Evolutionary conservation across 2,797 vertebrate genomes (phyloP).

Genomic region (Peromyscus attwateri): DNA sequence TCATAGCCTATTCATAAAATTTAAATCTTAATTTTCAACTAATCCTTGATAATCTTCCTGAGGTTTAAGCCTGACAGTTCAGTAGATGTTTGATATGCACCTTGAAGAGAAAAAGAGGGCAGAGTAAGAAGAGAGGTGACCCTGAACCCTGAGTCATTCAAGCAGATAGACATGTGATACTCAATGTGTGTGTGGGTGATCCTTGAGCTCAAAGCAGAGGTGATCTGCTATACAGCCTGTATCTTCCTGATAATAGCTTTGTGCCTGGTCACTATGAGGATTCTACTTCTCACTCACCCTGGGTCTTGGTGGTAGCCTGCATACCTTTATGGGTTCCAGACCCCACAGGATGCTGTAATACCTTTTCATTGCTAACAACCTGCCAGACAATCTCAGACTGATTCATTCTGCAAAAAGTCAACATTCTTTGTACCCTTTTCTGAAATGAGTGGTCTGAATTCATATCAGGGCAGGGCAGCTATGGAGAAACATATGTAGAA

Average conservation of each 20-base stretch:
- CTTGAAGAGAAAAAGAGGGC: conserved; percentile 17
- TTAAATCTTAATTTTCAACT: conserved; percentile 80
- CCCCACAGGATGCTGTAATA: conserved; percentile 3
- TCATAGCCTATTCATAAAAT: conserved; percentile 78
- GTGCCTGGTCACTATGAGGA: not conserved
- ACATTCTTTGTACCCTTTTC: not conserved
- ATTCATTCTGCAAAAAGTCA: not conserved
- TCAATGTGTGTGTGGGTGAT: conserved; percentile 71
- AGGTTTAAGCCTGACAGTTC: conserved; percentile 76
- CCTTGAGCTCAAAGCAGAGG: conserved; percentile 79
- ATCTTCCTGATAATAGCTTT: conserved; percentile 64
- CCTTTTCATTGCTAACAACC: conserved; percentile 2
- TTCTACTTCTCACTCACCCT: conserved; percentile 2
- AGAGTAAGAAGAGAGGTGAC: conserved; percentile 56
- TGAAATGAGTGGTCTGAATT: not conserved
- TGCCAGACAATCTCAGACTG: not conserved
- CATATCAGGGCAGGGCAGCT: not conserved
- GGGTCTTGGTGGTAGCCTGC: not conserved
- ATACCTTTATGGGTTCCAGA: conserved; percentile 39
- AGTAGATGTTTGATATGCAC: conserved; percentile 81
- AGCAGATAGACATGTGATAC: conserved; percentile 81
- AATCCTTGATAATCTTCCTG: conserved; percentile 78
- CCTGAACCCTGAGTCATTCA: conserved; percentile 73
- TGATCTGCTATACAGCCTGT: conserved; percentile 71
- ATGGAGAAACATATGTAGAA: accelerated